Evolutionary conservation across 1,140 invertebrate species (phyloP).

Genomic region (Phymorhynchus buccinoides): DNA sequence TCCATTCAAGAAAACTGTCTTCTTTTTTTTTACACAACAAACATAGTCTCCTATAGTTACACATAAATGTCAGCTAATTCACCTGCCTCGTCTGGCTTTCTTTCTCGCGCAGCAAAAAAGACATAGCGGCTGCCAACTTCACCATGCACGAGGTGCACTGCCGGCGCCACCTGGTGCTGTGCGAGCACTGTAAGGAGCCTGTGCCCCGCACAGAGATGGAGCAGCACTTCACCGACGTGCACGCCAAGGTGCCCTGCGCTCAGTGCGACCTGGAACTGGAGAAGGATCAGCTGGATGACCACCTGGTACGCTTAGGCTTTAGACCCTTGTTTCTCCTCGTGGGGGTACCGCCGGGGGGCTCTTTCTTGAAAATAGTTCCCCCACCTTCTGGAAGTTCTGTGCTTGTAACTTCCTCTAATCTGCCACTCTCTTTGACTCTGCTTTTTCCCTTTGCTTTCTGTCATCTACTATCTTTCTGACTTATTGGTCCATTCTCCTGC

Average conservation of each 20-base stretch:
- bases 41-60: background rate
- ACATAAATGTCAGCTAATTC: background rate
- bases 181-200: conserved; percentile 73
- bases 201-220: conserved; percentile 71
- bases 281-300: conserved; percentile 69
- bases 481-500: no score
- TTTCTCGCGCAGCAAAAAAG: conserved; percentile 69
- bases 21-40: no score
- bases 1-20: no score
- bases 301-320: conserved; percentile 73
- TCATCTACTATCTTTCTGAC: no score
- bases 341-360: no score
- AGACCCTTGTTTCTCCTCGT: no score
- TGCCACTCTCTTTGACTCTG: no score
- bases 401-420: no score
- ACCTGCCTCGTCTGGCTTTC: background rate
- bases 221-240: conserved; percentile 70
- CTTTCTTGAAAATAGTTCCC: no score
- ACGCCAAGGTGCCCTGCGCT: conserved; percentile 70
- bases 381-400: no score
- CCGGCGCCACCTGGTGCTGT: conserved; percentile 73
- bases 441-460: no score
- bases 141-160: conserved; percentile 75
- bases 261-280: conserved; percentile 72
- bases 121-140: conserved; percentile 73